phyloP scores from a whole-genome alignment of 64 coral and sea anemone species.

The Stichodactyla helianthus region DNA sequence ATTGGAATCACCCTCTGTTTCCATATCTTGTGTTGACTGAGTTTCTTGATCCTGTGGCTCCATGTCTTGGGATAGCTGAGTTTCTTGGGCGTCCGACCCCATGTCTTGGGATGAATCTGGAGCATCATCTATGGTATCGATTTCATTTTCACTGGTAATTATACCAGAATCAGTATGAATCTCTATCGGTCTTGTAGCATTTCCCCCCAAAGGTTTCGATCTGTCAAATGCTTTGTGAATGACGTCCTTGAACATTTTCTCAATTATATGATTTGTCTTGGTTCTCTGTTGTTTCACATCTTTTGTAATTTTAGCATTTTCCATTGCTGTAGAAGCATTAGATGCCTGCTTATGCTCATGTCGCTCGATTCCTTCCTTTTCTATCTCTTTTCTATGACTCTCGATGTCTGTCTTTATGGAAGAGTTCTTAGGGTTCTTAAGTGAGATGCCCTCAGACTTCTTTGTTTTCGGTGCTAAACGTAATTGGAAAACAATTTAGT shows the following conservation, averaged over 20 bases:
- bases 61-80: background rate
- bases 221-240: constrained; percentile 3
- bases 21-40: background rate
- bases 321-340: background rate
- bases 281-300: background rate
- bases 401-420: background rate
- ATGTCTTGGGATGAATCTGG: background rate
- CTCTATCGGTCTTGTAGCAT: background rate
- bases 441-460: background rate
- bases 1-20: background rate
- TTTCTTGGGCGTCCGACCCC: background rate
- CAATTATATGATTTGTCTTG: background rate
- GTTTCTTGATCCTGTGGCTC: background rate
- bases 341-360: background rate
- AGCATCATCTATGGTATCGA: constrained; percentile 18
- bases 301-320: background rate
- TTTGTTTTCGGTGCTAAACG: background rate
- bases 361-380: background rate
- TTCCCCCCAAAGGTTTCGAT: background rate
- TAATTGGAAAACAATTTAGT: background rate
- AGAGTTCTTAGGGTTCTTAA: too few relatives aligned
- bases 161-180: constrained; percentile 15
- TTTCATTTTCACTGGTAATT: constrained; percentile 17
- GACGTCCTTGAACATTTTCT: constrained; percentile 25
- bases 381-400: background rate